Evolutionary conservation across 2,113 vertebrate genomes (phyloP), one percentile per base, ranked within the genome.

Genomic region (Lycocorax pyrrhopterus): DNA sequence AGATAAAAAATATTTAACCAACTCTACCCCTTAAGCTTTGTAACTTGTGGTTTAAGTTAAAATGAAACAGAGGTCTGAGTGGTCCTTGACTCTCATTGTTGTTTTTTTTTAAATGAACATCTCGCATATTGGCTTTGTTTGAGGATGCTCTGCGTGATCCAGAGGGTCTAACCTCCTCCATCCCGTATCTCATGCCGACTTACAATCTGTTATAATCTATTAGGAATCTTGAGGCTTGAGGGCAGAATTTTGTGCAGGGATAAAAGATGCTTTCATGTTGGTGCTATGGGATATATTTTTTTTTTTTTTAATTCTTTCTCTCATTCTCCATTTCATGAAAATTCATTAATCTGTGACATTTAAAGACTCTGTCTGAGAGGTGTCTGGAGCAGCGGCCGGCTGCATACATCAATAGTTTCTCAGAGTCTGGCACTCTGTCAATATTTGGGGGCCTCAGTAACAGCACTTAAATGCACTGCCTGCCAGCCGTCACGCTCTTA

Each of bases 301-400:
- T 95, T 94, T 96, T 96, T 39, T 90, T 90, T 89, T 53, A 83
- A 96, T 94, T 95, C 93, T 94, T 96, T 91, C 81, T 96, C 94
- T 95, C 96, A 89, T 86, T 95, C 93, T 91, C 76, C 7, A 2
- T 98, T 98, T 98, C 98, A 98, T 98, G 98, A 98, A 98, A 98
- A 98, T 98, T 98, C 97, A 98, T 98, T 98, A 98, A 98, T 98
- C 96, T 97, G 97, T 98, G 98, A 98, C 98, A 98, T 98, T 98
- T 98, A 98, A 98, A 98, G 97, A 97, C 97, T 96, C 96, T 97
- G 97, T 98, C 97, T 98, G 97, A 98, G 97, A 98, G 98, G 97
- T 98, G 97, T 98, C 98, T 98, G 97, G 97, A 97, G 97, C 98
- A 97, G 97, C 96, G 98, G 97, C 97, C 95, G 81, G 90, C 97